These are phyloP conservation scores for Peromyscus melanophrys DNA, from an alignment of 2,797 vertebrate genomes.

Conservation along the genomic window DNA sequence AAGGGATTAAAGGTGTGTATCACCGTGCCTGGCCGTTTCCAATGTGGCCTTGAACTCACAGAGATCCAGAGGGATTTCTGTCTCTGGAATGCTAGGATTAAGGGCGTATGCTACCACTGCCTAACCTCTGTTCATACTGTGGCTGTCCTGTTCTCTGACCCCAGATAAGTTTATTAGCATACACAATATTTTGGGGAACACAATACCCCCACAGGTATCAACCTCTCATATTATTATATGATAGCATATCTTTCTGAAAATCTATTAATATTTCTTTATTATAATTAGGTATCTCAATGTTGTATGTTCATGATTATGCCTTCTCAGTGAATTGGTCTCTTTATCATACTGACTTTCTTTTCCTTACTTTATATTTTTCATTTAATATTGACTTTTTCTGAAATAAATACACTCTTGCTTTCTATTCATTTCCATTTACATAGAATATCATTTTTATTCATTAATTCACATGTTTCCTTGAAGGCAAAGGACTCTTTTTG, in stretches of 20 bases:
- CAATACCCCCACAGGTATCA: too few species aligned
- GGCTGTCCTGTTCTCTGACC: too few species aligned
- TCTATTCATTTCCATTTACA: not conserved
- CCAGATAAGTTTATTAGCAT: too few species aligned
- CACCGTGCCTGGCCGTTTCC: too few species aligned
- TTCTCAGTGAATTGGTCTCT: not conserved
- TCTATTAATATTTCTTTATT: not conserved
- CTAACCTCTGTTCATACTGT: too few species aligned
- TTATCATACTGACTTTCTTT: too few species aligned
- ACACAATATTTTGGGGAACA: too few species aligned
- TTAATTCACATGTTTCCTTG: not conserved
- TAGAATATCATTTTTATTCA: not conserved
- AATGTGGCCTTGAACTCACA: too few species aligned
- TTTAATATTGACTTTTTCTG: not conserved
- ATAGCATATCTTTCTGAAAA: not conserved
- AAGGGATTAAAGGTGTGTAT: too few species aligned
- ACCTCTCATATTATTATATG: not conserved
- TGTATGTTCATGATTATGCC: not conserved
- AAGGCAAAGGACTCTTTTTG: not conserved
- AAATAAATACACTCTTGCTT: not conserved
- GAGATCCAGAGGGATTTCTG: too few species aligned
- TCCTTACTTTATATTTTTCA: not conserved
- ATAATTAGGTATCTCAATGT: not conserved
- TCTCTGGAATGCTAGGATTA: too few species aligned
- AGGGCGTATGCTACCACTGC: too few species aligned